A percentile compares a stretch with the other conserved stretches of the same genome.
These are phyloP conservation scores for Dendronephthya gigantea DNA, from an alignment of 64 coral and sea anemone genomes.

Conservation along the genomic window DNA sequence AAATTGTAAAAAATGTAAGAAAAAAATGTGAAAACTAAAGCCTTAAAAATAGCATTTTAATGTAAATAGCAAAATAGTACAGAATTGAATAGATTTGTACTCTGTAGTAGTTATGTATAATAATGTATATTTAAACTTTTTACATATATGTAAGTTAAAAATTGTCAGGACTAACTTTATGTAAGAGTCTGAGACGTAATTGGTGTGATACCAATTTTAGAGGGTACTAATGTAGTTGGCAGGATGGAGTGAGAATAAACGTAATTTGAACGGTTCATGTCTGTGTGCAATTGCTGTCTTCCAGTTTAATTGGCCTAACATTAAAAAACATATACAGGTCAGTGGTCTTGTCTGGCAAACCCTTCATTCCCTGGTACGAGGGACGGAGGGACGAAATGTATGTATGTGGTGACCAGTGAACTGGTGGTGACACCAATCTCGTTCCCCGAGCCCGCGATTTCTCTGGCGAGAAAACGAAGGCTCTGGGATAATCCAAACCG, in stretches of 20 bases:
- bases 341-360: too few relatives aligned
- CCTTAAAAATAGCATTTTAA: neutral
- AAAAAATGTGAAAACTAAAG: slow-evolving; percentile 1
- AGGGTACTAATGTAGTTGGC: neutral
- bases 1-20: slow-evolving; percentile 15
- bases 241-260: neutral
- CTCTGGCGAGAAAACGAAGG: too few relatives aligned
- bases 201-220: neutral
- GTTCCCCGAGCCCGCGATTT: too few relatives aligned
- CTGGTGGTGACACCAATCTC: too few relatives aligned
- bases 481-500: too few relatives aligned
- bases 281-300: too few relatives aligned
- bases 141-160: neutral
- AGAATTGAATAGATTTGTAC: neutral
- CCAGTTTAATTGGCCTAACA: too few relatives aligned
- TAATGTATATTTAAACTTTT: slow-evolving; percentile 1
- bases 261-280: neutral
- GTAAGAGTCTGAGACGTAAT: neutral
- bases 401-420: too few relatives aligned
- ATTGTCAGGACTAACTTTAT: neutral
- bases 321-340: too few relatives aligned
- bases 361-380: too few relatives aligned
- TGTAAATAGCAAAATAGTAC: neutral
- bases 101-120: neutral
- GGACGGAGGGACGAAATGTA: too few relatives aligned